phyloP scores from a whole-genome alignment of 2,113 vertebrate genomes.

The Delphinus delphis region DNA sequence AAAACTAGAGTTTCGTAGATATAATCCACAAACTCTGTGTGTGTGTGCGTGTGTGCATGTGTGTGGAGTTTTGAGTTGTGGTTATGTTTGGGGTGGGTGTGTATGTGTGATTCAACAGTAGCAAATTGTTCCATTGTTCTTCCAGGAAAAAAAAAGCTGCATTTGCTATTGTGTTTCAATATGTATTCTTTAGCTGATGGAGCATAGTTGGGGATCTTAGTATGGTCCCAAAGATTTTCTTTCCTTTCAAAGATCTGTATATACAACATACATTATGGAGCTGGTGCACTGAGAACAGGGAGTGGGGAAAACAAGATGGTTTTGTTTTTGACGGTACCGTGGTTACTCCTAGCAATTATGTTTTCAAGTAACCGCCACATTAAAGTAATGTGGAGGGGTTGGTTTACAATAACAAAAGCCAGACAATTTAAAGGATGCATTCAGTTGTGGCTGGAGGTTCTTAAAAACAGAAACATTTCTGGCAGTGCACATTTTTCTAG shows the following conservation, averaged over 20 bases:
- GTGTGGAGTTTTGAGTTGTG: background rate
- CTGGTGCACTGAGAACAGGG: background rate
- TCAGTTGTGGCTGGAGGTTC: slow-evolving; percentile 16
- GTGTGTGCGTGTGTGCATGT: background rate
- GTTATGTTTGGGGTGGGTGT: background rate
- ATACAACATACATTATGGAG: background rate
- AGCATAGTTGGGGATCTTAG: background rate
- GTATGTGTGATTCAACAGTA: background rate
- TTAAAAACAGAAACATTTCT: background rate
- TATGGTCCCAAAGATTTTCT: background rate
- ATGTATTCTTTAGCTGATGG: background rate
- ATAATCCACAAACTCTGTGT: background rate
- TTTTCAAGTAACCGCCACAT: slow-evolving; percentile 57
- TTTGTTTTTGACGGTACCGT: background rate
- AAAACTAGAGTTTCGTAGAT: background rate
- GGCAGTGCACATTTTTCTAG: background rate
- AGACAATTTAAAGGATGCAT: slow-evolving; percentile 35
- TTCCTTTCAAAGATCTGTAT: slow-evolving; percentile 20
- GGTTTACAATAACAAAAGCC: slow-evolving; percentile 55
- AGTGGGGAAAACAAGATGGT: slow-evolving; percentile 7
- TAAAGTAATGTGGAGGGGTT: slow-evolving; percentile 44
- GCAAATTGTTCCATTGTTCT: slow-evolving; percentile 6
- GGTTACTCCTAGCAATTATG: slow-evolving; percentile 17
- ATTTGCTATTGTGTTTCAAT: background rate
- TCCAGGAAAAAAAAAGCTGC: background rate